These are phyloP conservation scores for Oligia fasciuncula DNA, from an alignment of 2,888 invertebrate species.

Conservation along the genomic window DNA sequence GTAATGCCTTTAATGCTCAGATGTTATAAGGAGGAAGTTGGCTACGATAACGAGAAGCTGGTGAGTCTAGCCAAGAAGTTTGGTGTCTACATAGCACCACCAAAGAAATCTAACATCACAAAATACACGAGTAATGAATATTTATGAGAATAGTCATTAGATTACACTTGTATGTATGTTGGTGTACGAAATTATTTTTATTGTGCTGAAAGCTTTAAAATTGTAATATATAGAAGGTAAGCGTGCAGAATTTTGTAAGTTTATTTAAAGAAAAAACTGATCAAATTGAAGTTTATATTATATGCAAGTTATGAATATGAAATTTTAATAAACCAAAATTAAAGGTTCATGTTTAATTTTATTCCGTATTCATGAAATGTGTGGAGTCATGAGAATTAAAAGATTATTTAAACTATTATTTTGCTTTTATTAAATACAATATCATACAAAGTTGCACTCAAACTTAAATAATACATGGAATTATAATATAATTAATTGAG, in stretches of 20 bases:
- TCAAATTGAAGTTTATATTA: constrained; percentile 88
- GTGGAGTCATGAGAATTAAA: constrained; percentile 74
- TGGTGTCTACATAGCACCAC: constrained; percentile 87
- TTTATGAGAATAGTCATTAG: constrained; percentile 87
- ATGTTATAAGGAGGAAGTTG: constrained; percentile 90
- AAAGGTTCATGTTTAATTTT: constrained; percentile 80
- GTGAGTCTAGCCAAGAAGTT: constrained; percentile 88
- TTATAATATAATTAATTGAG: constrained; percentile 28
- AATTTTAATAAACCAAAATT: constrained; percentile 87
- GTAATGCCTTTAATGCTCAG: constrained; percentile 91
- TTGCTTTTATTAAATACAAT: constrained; percentile 66
- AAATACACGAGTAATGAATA: constrained; percentile 93
- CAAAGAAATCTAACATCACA: constrained; percentile 91
- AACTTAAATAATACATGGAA: constrained; percentile 10
- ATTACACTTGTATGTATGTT: constrained; percentile 68
- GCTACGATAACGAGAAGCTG: constrained; percentile 90
- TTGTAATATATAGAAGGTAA: constrained; percentile 88
- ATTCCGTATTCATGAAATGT: constrained; percentile 71
- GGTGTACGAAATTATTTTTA: constrained; percentile 86
- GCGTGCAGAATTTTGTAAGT: constrained; percentile 88
- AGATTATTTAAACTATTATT: constrained; percentile 70
- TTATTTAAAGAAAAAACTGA: constrained; percentile 87
- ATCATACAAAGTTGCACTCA: constrained; percentile 41
- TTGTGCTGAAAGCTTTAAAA: constrained; percentile 89
- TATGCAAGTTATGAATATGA: constrained; percentile 88